A percentile compares a stretch with the other conserved stretches of the same genome.
Evolutionary conservation across 2,113 vertebrate genomes (phyloP).

Genomic region (zebrafish (Danio rerio)): GRCz12tu NC_133179.1:17807501-17808000

Average conservation of each 20-base stretch:
- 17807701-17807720: background rate
- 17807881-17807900: slow-evolving; percentile 29
- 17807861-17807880: background rate
- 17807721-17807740: background rate
- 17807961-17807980: slow-evolving; percentile 29
- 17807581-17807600: background rate
- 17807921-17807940: slow-evolving; percentile 8
- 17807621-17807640: background rate
- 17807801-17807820: background rate
- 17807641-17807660: background rate
- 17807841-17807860: slow-evolving; percentile 15
- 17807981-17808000: slow-evolving; percentile 44
- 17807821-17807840: slow-evolving; percentile 28
- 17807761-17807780: background rate
- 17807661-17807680: background rate
- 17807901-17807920: slow-evolving; percentile 31
- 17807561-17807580: no score
- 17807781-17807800: background rate
- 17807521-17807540: no score
- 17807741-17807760: background rate
- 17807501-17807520: no score
- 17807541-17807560: no score
- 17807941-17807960: slow-evolving; percentile 15
- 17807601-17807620: no score
- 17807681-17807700: background rate